Evolutionary conservation across 2,113 vertebrate genomes (phyloP).

Genomic region (Peucedramus taeniatus): DNA sequence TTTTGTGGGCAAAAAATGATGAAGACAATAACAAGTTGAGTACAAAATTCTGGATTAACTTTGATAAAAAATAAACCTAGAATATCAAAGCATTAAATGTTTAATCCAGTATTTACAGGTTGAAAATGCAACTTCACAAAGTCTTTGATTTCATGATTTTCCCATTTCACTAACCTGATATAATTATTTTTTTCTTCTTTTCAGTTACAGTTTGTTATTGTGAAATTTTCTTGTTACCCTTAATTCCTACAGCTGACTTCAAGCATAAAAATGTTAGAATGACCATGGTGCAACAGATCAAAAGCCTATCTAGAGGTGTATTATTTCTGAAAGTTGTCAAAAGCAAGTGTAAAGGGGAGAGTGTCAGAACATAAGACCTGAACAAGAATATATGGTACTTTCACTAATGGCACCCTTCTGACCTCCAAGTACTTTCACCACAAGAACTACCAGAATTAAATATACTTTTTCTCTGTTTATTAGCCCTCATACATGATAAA

Average conservation of each 20-base stretch:
- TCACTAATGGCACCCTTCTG: not conserved
- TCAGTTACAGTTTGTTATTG: not conserved
- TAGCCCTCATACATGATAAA: not conserved
- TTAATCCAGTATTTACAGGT: not conserved
- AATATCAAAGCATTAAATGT: not conserved
- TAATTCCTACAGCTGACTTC: not conserved
- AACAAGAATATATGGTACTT: not conserved
- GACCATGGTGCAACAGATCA: not conserved
- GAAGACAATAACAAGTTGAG: not conserved
- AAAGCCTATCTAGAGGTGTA: not conserved
- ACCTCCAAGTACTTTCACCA: not conserved
- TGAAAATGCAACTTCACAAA: not conserved
- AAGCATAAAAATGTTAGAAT: not conserved
- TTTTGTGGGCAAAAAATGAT: not conserved
- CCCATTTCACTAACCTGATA: not conserved
- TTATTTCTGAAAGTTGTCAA: not conserved
- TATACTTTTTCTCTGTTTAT: not conserved
- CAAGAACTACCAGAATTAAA: not conserved
- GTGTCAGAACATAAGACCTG: not conserved
- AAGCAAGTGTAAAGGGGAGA: not conserved
- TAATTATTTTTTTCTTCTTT: not conserved
- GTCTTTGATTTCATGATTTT: not conserved
- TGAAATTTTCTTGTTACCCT: not conserved
- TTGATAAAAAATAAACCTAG: not conserved
- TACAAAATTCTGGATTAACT: not conserved